These are phyloP conservation scores for Triops cancriformis DNA, from an alignment of 1,140 invertebrate genomes.

Conservation along the genomic window DNA sequence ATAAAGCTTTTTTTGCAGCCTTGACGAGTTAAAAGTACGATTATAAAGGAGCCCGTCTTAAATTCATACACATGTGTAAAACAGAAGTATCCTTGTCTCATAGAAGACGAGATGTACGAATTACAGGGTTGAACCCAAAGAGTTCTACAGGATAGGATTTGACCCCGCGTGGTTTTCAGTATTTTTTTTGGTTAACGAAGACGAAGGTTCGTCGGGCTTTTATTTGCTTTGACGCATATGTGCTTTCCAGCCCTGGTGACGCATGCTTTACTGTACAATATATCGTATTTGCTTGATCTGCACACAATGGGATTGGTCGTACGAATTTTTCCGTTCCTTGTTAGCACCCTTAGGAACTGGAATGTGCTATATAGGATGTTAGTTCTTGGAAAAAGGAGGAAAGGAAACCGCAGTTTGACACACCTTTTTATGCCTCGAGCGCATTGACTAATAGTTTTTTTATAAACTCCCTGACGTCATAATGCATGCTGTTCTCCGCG, in stretches of 20 bases:
- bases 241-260: background rate
- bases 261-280: background rate
- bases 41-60: no score
- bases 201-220: background rate
- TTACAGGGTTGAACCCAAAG: no score
- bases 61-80: no score
- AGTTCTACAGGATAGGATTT: no score
- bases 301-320: background rate
- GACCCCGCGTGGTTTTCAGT: background rate
- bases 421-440: background rate
- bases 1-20: no score
- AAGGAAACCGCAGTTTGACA: background rate
- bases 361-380: background rate
- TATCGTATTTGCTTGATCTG: background rate
- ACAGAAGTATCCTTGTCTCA: no score
- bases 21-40: no score
- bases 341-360: background rate
- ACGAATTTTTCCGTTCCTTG: background rate
- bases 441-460: background rate
- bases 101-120: no score
- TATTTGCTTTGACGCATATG: background rate
- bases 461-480: background rate
- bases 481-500: background rate
- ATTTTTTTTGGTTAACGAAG: background rate
- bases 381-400: background rate